These are phyloP conservation scores for Lypha dubia DNA, from an alignment of 2,888 invertebrate species.

Conservation along the genomic window DNA sequence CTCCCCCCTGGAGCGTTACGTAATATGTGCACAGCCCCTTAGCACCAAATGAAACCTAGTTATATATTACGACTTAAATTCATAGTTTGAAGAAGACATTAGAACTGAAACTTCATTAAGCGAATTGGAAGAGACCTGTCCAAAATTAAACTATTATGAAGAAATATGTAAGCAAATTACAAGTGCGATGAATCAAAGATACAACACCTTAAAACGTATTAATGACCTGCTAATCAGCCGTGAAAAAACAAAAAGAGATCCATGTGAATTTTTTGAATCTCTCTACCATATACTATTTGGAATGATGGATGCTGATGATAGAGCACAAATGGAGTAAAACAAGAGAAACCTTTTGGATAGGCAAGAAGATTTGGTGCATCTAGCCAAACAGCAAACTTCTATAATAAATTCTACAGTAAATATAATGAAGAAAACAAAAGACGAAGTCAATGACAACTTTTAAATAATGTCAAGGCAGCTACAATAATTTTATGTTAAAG, in stretches of 20 bases:
- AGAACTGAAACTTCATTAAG: not conserved
- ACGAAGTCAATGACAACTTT: no score
- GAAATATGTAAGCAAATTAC: not conserved
- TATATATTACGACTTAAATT: no score
- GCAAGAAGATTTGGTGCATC: not conserved
- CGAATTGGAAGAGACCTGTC: not conserved
- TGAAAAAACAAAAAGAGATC: not conserved
- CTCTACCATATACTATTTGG: no score
- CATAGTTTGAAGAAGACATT: not conserved
- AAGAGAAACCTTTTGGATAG: conserved; percentile 5
- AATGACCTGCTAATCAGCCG: no score
- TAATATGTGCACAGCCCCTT: no score
- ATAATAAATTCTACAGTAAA: conserved; percentile 1
- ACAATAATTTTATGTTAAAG: no score
- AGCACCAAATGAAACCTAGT: no score
- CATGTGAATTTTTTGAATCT: no score
- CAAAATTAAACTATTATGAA: no score
- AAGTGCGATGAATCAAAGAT: not conserved
- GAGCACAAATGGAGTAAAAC: not conserved
- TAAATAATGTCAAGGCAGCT: no score
- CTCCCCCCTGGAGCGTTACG: no score
- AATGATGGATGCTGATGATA: not conserved
- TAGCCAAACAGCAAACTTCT: not conserved
- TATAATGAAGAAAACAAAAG: no score
- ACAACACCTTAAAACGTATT: conserved; percentile 5